Evolutionary conservation across 2,888 invertebrate species (phyloP), one percentile per base, ranked within the genome.

Genomic region (Anaspis maculata): DNA sequence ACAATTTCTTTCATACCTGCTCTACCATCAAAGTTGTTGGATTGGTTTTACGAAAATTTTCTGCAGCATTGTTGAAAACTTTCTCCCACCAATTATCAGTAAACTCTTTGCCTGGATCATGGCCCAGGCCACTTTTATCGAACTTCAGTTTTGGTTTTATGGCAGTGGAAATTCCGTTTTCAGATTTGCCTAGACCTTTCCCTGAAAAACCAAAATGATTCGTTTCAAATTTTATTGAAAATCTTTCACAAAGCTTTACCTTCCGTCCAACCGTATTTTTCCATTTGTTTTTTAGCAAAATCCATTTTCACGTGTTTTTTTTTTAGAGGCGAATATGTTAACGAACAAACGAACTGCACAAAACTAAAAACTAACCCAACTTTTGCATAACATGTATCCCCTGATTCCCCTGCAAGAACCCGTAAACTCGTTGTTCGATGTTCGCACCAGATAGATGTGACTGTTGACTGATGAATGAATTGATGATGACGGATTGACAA

Each of bases 71-170:
- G 53, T 89, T 78, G 52, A 79, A 90, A 5, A 82, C 68, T 6
- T 76, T 72, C 42, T 82, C 81, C 88, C 88, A 89, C 90, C 90
- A 91, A 48, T 86, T 82, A 45, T 83, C 79, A 1, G 80, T 83
- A 53, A 82, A 86, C 50, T 83, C 79, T 4, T 79, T 74, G 0
- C 79, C 78, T 2, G 73, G 68, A 57, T 85, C 78, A 47, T 84
- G 82, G 0, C 91, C 92, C 13, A 94, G 59, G 0, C 89, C 89
- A 1, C 76, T 62, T 7, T 71, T 80, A 53, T 91, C 86, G 38
- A 84, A 79, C 60, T 91, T 92, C 5, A 87, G 56, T 55, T 77
- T 82, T 0, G 88, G 83, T 59, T 82, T 87, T 1, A 92, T 52
- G 0, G 91, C 77, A 42, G 79, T 71, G 1, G 74, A 68, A 34